Evolutionary conservation across 2,113 vertebrate species (phyloP).

Genomic region (Peromyscus maniculatus): DNA sequence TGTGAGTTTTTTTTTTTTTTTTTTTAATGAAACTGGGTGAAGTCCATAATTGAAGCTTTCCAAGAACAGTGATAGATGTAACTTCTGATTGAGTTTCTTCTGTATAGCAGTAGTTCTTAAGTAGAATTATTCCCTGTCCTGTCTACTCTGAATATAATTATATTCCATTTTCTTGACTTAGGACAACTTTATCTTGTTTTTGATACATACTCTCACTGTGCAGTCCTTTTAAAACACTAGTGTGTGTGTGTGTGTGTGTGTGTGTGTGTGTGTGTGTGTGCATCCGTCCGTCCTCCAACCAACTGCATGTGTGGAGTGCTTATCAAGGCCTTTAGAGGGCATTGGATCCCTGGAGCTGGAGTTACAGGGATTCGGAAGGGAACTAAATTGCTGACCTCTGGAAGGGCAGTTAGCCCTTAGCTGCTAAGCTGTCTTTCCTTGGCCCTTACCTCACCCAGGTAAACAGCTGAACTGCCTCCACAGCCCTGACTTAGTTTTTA

Average conservation of each 20-base stretch:
- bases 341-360: neutral
- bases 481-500: neutral
- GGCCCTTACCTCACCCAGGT: neutral
- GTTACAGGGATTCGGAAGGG: neutral
- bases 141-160: slow-evolving; percentile 29
- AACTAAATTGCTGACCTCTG: neutral
- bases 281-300: too few relatives aligned
- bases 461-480: neutral
- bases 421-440: neutral
- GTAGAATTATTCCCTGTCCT: slow-evolving; percentile 42
- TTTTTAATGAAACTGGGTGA: neutral
- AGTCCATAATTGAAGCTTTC: slow-evolving; percentile 49
- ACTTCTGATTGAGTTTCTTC: slow-evolving; percentile 52
- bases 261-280: neutral
- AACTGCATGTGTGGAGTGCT: neutral
- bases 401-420: neutral
- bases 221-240: too few relatives aligned
- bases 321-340: neutral
- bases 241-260: too few relatives aligned
- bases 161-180: slow-evolving; percentile 23
- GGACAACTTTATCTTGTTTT: neutral
- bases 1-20: slow-evolving; percentile 17
- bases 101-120: slow-evolving; percentile 19
- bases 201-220: neutral
- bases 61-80: slow-evolving; percentile 25